Conservation (phyloP, 1,140 invertebrate species). For the Octopus sinensis region DNA sequence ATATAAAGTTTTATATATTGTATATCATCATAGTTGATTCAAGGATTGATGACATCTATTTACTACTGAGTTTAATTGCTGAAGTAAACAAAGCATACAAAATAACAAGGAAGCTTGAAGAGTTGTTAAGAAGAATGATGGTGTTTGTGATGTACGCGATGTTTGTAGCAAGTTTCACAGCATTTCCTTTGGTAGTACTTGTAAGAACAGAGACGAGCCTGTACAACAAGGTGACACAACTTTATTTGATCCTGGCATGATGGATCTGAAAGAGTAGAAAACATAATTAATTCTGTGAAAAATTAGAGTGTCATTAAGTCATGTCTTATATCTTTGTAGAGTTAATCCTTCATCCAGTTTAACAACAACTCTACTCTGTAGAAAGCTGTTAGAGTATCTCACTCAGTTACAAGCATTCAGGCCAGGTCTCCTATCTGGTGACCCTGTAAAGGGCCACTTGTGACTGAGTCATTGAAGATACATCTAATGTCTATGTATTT, state of each 20-base stretch:
- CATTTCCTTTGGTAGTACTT: constrained; percentile 45
- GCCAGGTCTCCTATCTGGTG: neutral
- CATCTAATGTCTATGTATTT: neutral
- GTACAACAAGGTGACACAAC: constrained; percentile 42
- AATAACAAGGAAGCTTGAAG: neutral
- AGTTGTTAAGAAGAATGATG: constrained; percentile 6
- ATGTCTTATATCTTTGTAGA: neutral
- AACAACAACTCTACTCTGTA: neutral
- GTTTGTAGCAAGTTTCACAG: constrained; percentile 43
- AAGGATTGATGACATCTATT: too few species aligned
- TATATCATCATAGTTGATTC: too few species aligned
- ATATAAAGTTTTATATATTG: too few species aligned
- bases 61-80: too few species aligned
- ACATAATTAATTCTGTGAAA: constrained; percentile 22
- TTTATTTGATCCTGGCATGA: constrained; percentile 66
- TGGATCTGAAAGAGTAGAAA: constrained; percentile 42
- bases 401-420: neutral
- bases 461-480: neutral
- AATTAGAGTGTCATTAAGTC: neutral
- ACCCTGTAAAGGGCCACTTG: neutral
- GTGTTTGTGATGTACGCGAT: constrained; percentile 25
- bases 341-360: neutral
- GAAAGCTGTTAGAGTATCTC: neutral
- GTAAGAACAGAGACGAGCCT: constrained; percentile 47
- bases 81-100: too few species aligned